phyloP scores from a whole-genome alignment of 2,797 vertebrate genomes.

The Orientallactaga sibirica region DNA sequence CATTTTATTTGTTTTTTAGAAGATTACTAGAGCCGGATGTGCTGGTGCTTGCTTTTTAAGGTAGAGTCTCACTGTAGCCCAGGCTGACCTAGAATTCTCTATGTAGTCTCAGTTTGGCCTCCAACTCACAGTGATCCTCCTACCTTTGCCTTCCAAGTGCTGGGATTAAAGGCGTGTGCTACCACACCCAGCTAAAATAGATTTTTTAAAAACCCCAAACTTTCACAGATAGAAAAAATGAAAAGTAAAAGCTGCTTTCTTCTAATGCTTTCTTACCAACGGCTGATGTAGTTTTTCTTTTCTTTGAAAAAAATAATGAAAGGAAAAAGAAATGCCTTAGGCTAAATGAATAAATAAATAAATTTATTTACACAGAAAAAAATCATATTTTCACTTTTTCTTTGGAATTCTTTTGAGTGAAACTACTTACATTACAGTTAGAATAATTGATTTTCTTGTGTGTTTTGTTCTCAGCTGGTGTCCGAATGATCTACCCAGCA shows the following conservation, averaged over 20 bases:
- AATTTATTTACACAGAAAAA: background rate
- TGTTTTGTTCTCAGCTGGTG: conserved; percentile 91
- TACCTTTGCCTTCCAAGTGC: no score
- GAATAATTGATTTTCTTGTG: conserved; percentile 41
- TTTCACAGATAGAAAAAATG: conserved; percentile 41
- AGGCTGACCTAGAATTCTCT: no score
- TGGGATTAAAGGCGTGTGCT: no score
- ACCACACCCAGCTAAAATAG: background rate
- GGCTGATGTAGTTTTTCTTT: conserved; percentile 21
- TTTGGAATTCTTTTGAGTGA: conserved; percentile 44
- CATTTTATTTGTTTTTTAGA: background rate
- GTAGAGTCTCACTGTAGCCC: no score
- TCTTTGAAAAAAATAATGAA: background rate
- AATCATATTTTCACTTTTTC: conserved; percentile 1
- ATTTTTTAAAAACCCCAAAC: background rate
- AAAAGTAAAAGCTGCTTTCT: conserved; percentile 1
- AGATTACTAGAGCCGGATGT: background rate
- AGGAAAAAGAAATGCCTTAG: background rate
- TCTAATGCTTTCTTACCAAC: background rate
- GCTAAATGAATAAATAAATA: background rate
- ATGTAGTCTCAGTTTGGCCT: no score
- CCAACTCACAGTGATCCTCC: no score
- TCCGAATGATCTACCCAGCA: conserved; percentile 98
- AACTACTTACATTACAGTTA: conserved; percentile 17
- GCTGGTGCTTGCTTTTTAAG: no score